Evolutionary conservation across 2,113 vertebrate genomes (phyloP).

Genomic region (Empidonax alnorum): DNA sequence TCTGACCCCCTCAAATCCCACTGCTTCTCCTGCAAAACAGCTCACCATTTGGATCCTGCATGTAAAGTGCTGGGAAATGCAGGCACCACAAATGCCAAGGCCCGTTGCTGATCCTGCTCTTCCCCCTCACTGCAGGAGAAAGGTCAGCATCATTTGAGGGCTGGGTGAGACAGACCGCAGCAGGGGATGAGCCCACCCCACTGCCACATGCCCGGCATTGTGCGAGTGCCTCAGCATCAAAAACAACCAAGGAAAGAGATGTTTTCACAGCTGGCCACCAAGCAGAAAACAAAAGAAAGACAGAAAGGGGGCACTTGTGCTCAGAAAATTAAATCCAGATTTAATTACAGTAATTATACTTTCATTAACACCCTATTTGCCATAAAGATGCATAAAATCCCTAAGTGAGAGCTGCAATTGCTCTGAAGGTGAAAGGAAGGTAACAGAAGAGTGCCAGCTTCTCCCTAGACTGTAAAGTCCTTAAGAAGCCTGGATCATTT

Average conservation of each 20-base stretch:
- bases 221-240: background rate
- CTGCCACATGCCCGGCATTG: background rate
- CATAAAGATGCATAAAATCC: background rate
- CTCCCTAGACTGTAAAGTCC: background rate
- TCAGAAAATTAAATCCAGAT: conserved; percentile 38
- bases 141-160: background rate
- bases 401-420: background rate
- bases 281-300: conserved; percentile 22
- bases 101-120: background rate
- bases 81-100: background rate
- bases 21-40: background rate
- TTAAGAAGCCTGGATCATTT: background rate
- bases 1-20: background rate
- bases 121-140: background rate
- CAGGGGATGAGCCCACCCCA: background rate
- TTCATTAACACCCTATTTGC: conserved; percentile 21
- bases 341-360: conserved; percentile 34
- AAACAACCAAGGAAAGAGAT: background rate
- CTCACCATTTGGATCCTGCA: background rate
- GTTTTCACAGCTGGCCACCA: conserved; percentile 23
- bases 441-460: background rate
- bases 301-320: conserved; percentile 9
- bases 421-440: background rate
- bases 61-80: background rate
- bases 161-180: background rate